phyloP scores from a whole-genome alignment of 2,797 vertebrate species.

The Cossypha polioptera region DNA sequence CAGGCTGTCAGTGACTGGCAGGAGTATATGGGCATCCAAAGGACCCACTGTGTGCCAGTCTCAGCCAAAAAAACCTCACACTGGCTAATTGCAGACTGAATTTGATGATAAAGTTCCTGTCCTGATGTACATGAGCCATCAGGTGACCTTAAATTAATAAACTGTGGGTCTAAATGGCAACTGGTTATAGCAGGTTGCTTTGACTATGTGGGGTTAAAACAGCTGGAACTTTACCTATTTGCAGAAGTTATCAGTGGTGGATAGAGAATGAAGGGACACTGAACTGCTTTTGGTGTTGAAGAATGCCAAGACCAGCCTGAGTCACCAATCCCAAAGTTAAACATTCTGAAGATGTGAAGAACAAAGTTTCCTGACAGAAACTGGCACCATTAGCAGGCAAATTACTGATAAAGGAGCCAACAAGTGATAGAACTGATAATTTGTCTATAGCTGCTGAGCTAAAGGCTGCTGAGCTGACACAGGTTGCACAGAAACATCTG shows the following conservation, averaged over 20 bases:
- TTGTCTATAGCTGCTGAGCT: neutral
- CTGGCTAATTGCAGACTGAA: neutral
- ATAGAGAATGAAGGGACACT: neutral
- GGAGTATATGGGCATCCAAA: neutral
- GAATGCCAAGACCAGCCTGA: neutral
- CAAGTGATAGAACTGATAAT: neutral
- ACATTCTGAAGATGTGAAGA: neutral
- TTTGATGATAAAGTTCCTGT: neutral
- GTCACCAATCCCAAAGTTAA: neutral
- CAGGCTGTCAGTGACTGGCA: neutral
- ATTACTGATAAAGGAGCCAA: neutral
- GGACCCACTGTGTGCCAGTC: fast-evolving
- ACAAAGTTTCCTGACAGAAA: neutral
- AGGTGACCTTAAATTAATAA: neutral
- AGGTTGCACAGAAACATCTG: neutral
- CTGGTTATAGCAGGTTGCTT: neutral
- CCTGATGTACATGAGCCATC: neutral
- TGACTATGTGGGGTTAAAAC: neutral
- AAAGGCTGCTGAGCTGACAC: neutral
- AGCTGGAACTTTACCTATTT: neutral
- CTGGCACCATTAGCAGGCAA: neutral
- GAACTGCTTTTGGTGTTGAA: neutral
- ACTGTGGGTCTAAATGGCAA: neutral
- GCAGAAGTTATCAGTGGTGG: neutral
- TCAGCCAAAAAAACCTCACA: neutral